Conservation (phyloP, 2,113 vertebrate species). For the Piprites chloris region DNA sequence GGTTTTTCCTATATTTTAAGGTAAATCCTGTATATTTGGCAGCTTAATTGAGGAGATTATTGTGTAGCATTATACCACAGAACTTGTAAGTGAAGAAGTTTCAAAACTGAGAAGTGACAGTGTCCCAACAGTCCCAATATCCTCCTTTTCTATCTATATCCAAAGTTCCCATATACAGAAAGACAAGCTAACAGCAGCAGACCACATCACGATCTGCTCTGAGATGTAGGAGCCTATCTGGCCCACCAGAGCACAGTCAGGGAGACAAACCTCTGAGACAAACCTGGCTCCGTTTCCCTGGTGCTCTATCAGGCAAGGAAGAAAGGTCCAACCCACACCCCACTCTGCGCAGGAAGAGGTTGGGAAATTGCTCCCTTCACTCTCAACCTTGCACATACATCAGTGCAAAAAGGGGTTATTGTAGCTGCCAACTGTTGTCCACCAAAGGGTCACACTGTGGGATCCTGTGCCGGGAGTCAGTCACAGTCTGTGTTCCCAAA, state of each 20-base stretch:
- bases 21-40: neutral
- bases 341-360: neutral
- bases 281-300: neutral
- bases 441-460: accelerated
- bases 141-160: neutral
- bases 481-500: neutral
- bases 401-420: neutral
- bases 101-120: neutral
- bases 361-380: neutral
- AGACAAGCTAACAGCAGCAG: neutral
- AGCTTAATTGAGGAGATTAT: neutral
- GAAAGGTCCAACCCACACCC: neutral
- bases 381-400: neutral
- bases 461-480: neutral
- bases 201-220: neutral
- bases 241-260: neutral
- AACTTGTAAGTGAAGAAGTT: neutral
- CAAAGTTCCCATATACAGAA: neutral
- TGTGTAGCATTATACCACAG: neutral
- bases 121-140: neutral
- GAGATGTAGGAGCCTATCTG: neutral
- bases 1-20: neutral
- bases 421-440: accelerated
- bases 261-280: neutral
- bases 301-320: neutral